phyloP scores from a whole-genome alignment of 2,797 vertebrate genomes.

The Lutjanus campechanus region DNA sequence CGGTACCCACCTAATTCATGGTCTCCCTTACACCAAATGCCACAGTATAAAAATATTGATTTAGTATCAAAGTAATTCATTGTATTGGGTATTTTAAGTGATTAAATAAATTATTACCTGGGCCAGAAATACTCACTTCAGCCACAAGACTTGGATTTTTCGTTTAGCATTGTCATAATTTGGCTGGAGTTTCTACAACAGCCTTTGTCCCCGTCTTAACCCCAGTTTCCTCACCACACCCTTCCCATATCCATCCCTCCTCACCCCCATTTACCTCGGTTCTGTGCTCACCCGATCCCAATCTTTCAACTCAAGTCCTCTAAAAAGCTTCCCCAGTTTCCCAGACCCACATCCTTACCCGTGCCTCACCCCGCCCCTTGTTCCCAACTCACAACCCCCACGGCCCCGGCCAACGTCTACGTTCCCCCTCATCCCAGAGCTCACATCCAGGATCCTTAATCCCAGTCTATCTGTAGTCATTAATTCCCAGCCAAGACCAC shows the following conservation, averaged over 20 bases:
- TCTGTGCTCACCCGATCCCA: conserved; percentile 1
- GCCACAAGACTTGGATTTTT: background rate
- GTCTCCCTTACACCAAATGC: conserved; percentile 35
- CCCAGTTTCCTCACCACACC: conserved; percentile 15
- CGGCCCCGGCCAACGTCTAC: conserved; percentile 40
- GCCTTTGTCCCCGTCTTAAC: conserved; percentile 29
- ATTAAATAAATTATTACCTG: conserved; percentile 26
- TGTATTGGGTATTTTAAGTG: conserved; percentile 28
- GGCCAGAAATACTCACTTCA: conserved; percentile 13
- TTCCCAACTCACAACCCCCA: conserved; percentile 35
- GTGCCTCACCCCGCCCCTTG: conserved; percentile 44
- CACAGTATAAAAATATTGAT: conserved; percentile 50
- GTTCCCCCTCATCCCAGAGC: conserved; percentile 46
- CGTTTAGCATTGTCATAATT: background rate
- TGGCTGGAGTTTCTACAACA: background rate
- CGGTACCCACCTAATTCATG: conserved; percentile 40
- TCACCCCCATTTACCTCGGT: conserved; percentile 7
- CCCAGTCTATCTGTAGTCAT: conserved; percentile 64
- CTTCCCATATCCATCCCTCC: conserved; percentile 18
- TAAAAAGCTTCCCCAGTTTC: conserved; percentile 19
- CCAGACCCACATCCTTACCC: conserved; percentile 39
- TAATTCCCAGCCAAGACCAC: conserved; percentile 73
- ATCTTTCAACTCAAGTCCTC: conserved; percentile 30
- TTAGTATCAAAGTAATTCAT: conserved; percentile 43
- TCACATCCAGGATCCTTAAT: conserved; percentile 60